A percentile compares a stretch with the other conserved stretches of the same genome.
Evolutionary conservation across 2,797 vertebrate genomes (phyloP).

Genomic region (Lithobates sylvaticus): DNA sequence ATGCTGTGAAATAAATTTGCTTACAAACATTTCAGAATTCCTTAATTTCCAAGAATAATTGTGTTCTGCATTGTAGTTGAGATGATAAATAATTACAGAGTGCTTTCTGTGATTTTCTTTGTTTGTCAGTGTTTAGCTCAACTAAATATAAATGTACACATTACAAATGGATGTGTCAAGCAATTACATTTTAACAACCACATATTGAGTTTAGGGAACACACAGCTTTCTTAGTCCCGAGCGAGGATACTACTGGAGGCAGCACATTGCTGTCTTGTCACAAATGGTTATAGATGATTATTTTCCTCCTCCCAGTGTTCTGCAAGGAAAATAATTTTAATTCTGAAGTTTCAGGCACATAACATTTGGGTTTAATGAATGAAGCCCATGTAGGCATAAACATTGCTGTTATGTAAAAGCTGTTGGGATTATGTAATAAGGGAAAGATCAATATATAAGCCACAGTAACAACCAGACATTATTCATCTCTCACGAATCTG

Average conservation of each 20-base stretch:
- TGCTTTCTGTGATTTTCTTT: not conserved
- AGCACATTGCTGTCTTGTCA: slow-evolving; percentile 9
- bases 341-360: not conserved
- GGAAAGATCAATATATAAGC: not conserved
- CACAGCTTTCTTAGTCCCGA: not conserved
- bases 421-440: not conserved
- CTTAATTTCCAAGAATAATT: slow-evolving; percentile 2
- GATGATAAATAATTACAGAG: slow-evolving; percentile 18
- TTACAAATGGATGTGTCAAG: slow-evolving; percentile 19
- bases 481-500: not conserved
- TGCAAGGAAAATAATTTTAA: not conserved
- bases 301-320: not conserved
- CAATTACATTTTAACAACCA: slow-evolving; percentile 16
- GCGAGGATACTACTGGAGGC: not conserved
- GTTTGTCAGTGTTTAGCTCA: slow-evolving; percentile 14
- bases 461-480: not conserved
- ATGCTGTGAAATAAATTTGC: not conserved
- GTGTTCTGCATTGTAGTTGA: slow-evolving; percentile 5
- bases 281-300: not conserved
- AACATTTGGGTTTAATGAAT: not conserved
- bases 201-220: not conserved
- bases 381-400: not conserved
- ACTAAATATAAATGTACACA: slow-evolving; percentile 24
- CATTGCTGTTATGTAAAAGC: not conserved
- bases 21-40: slow-evolving; percentile 3